Evolutionary conservation across 2,797 vertebrate species (phyloP), one percentile per base, ranked within the genome.

Genomic region (Ctenochaetus hawaiiensis): DNA sequence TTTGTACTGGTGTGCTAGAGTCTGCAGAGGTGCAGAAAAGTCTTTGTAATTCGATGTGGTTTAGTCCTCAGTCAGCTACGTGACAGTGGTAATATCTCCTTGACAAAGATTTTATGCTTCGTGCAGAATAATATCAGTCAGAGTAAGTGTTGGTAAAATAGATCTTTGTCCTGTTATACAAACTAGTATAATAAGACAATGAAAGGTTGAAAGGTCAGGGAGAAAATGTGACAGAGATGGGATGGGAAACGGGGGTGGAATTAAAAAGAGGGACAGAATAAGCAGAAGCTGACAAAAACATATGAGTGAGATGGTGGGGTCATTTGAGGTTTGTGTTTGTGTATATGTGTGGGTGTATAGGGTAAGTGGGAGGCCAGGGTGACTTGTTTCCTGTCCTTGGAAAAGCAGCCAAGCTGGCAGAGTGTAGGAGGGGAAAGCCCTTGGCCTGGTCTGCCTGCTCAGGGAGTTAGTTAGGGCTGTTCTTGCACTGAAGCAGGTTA

Each of bases 371-470:
- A 64, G 83, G 77, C 57, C 60, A 70, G 44, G 56, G 64, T 83
- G 77, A 78, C 67, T 87, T 87, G 77, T 87, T 89, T 92, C 59
- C 82, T 85, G 85, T 78, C 66, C 78, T 87, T 88, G 80, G 82
- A 86, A 81, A 80, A 87, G 80, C 83, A 85, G 79, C 76, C 80
- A 74, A 86, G 73, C 83, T 85, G 87, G 81, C 78, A 82, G 48
- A 67, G 78, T 82, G 90, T 91, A 70, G 91, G 90, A 87, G 91
- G 91, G 91, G 91, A 65, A 94, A 93, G 84, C 88, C 92, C 92
- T 68, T 52, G 57, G 60, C 72, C 22, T 12, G 48, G 41, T 45
- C 68, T 47, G 77, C 45, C 53, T 51, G 65, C 26, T 72, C 58
- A 26, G 16, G 67, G 67, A 72, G 66, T 74, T 53, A 20, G 58